Percentiles rank a stretch among this genome's conserved stretches.
Evolutionary conservation across 2,888 invertebrate genomes (phyloP).

Genomic region (Isotomurus palustris): DNA sequence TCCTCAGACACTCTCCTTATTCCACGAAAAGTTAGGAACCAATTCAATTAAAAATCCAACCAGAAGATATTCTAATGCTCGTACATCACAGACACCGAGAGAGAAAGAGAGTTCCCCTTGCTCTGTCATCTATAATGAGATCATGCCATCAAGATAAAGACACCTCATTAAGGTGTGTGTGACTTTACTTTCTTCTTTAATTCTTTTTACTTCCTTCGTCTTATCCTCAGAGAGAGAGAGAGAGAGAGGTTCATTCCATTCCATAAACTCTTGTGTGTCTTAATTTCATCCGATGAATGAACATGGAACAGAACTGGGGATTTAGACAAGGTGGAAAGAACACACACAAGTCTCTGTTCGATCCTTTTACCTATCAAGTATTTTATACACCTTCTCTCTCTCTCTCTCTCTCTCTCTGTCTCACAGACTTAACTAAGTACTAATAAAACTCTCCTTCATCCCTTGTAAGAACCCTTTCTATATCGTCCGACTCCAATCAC

Average conservation of each 20-base stretch:
- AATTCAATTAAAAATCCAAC: constrained; percentile 40
- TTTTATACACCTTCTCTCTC: background rate
- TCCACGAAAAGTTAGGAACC: constrained; percentile 4
- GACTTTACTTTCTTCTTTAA: constrained; percentile 9
- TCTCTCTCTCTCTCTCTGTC: too few species aligned
- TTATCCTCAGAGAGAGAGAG: too few species aligned
- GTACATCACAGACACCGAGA: constrained; percentile 30
- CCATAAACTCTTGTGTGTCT: background rate
- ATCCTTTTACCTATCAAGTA: too few species aligned
- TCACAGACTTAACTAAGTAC: too few species aligned
- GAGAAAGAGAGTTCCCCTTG: background rate
- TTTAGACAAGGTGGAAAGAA: too few species aligned
- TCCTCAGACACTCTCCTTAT: background rate
- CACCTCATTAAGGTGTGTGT: constrained; percentile 47
- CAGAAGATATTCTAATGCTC: constrained; percentile 20
- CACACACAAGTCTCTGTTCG: too few species aligned
- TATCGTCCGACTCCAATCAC: constrained; percentile 36
- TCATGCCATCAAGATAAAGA: constrained; percentile 42
- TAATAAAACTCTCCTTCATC: constrained; percentile 13
- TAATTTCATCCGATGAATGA: constrained; percentile 7
- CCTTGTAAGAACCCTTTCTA: constrained; percentile 13
- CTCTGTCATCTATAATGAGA: constrained; percentile 34
- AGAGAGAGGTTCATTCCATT: too few species aligned
- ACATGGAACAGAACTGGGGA: constrained; percentile 1
- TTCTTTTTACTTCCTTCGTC: background rate